Evolutionary conservation across 1,140 invertebrate species (phyloP).

Genomic region (Zaprionus davidi): DNA sequence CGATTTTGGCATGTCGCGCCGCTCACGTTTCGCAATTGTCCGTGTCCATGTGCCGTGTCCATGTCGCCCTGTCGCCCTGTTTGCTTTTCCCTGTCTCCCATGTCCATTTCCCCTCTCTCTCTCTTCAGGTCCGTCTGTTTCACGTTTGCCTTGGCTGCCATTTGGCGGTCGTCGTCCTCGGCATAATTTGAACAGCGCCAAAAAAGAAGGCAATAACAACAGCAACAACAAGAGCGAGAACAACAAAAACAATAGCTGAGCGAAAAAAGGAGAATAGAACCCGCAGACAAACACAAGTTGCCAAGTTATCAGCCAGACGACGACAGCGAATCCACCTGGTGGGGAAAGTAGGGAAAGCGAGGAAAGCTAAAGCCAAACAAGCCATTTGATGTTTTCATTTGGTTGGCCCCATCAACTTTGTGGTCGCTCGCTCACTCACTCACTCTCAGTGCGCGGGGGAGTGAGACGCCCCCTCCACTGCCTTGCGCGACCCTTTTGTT

Average conservation of each 20-base stretch:
- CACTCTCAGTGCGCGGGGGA: constrained; percentile 11
- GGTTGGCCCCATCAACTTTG: constrained; percentile 63
- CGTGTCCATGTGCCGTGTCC: constrained; percentile 48
- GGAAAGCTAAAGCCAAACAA: constrained; percentile 64
- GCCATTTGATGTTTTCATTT: constrained; percentile 82
- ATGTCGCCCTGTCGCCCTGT: constrained; percentile 28
- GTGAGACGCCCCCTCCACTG: constrained; percentile 19
- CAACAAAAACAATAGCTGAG: background rate
- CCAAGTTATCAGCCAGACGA: constrained; percentile 77
- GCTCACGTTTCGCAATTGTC: constrained; percentile 73
- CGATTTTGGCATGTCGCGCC: constrained; percentile 80
- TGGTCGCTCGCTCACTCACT: constrained; percentile 44
- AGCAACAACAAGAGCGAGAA: constrained; percentile 10
- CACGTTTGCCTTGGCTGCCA: constrained; percentile 65
- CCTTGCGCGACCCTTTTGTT: constrained; percentile 31
- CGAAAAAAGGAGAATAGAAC: constrained; percentile 30
- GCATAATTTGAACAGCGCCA: constrained; percentile 72
- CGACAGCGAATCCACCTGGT: constrained; percentile 58
- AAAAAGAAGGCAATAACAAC: constrained; percentile 23
- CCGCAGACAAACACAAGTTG: constrained; percentile 60
- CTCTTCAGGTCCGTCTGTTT: constrained; percentile 14
- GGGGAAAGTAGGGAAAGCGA: background rate
- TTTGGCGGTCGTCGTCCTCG: constrained; percentile 80
- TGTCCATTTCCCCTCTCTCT: background rate
- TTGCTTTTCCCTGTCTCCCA: background rate